Evolutionary conservation across 2,113 vertebrate species (phyloP).

Genomic region (Peromyscus leucopus): DNA sequence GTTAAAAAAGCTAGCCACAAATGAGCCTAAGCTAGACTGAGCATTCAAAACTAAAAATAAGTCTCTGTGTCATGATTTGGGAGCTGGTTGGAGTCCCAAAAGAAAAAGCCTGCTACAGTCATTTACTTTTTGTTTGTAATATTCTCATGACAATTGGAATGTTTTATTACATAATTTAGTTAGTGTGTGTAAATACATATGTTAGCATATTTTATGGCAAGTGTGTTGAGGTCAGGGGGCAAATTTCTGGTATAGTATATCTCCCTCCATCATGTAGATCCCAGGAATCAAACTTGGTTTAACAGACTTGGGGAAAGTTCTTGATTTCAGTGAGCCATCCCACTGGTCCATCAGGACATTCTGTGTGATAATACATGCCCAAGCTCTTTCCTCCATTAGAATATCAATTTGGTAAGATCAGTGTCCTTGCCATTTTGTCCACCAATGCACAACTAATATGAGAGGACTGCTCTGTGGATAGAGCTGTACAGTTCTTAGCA

Average conservation of each 20-base stretch:
- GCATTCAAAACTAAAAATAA: background rate
- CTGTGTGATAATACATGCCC: background rate
- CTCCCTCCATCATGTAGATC: background rate
- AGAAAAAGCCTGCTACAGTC: background rate
- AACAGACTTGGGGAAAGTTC: background rate
- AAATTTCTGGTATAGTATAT: background rate
- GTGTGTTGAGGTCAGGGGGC: background rate
- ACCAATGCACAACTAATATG: background rate
- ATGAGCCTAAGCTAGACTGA: background rate
- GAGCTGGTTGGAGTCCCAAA: background rate
- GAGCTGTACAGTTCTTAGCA: background rate
- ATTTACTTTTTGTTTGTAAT: background rate
- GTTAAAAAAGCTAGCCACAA: background rate
- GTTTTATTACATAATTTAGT: background rate
- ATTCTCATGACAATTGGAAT: background rate
- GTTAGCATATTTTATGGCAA: background rate
- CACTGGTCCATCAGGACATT: background rate
- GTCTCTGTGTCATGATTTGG: background rate
- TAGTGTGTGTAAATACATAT: background rate
- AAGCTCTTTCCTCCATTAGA: background rate
- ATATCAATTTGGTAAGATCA: background rate
- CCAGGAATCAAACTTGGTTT: background rate
- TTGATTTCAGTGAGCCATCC: background rate
- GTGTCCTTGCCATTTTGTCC: background rate
- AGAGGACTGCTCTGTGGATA: background rate